Conservation (phyloP, 1,140 invertebrate species). For the Pachypsylla venusta region DNA sequence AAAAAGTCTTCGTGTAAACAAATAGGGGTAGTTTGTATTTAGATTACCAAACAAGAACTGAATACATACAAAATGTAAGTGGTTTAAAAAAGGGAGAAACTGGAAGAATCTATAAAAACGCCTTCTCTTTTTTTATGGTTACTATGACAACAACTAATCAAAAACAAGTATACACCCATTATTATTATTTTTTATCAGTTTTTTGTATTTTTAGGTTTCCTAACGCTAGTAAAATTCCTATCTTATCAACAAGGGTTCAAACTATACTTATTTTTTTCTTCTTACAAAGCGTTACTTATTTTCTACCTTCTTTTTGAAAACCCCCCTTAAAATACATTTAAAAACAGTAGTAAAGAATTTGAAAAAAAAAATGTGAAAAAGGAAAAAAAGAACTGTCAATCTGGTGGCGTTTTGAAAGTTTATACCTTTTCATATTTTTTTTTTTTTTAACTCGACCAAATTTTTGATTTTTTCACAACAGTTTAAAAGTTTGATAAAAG, state of each 20-base stretch:
- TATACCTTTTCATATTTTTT: background rate
- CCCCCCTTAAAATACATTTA: background rate
- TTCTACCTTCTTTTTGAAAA: background rate
- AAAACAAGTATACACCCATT: background rate
- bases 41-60: conserved; percentile 7
- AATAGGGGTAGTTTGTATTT: conserved; percentile 7
- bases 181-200: conserved; percentile 5
- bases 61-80: conserved; percentile 9
- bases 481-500: too few species aligned
- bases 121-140: conserved; percentile 5
- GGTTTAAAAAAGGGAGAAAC: background rate
- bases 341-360: background rate
- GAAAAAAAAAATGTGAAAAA: background rate
- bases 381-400: conserved; percentile 6
- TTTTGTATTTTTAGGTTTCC: too few species aligned
- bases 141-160: background rate
- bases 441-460: too few species aligned
- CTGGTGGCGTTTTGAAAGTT: too few species aligned
- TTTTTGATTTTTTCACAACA: too few species aligned
- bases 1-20: conserved; percentile 3
- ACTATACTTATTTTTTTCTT: background rate
- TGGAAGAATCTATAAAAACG: background rate
- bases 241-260: background rate
- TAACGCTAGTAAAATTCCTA: too few species aligned
- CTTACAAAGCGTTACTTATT: background rate